Base-by-base conservation (phyloP, 1,140 invertebrate species). In the Aphelenchoides besseyi region DNA sequence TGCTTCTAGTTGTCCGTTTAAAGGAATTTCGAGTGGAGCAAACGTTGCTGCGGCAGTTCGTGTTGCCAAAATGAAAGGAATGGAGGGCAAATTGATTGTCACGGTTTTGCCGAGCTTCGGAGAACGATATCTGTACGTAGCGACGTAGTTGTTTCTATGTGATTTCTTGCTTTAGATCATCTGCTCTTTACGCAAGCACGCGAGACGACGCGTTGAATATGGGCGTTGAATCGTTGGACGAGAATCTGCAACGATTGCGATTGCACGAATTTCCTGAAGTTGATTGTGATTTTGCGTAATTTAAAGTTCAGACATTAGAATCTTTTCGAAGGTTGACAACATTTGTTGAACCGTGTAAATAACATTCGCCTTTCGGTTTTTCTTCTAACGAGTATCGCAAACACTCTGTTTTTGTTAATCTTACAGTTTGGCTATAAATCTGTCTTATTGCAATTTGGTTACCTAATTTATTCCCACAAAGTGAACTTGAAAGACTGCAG, bases 51-150 rank as follows among this genome's bases (percentile, higher is more conserved):
- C 81, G 16, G 81, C 80, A 16, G 30, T 79, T 3, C 76, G 71
- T 23, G 26, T 84, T 18, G 81, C 80, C 3, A 64, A 74, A 30
- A 55, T 71, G 9, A 75, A 77, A 5, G 79, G 71, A 52, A 82
- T 77, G 70, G 79, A 72, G 35, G 76, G 74, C 28, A 83, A 84
- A 61, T 72, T 83, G 0, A 74, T 83, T 68, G 81, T 84, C 2
- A 83, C 81, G 30, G 81, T 82, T 3, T 62, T 84, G 28, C 80
- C 82, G 8, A 81, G 78, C 63, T 84, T 76, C 55, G 81, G 81
- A 37, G 81, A 83, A 71, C 78, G 81, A 28, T 83, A 83, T 57
- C 69, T 83, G 70, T n/a, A n/a, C n/a, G n/a, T n/a, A n/a, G 82
- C 26, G 61, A 70, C 35, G 36, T 36, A 55, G 41, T 53, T 69